These are phyloP conservation scores for Nothobranchius kuhntae DNA, from an alignment of 2,113 vertebrate species.

Conservation along the genomic window DNA sequence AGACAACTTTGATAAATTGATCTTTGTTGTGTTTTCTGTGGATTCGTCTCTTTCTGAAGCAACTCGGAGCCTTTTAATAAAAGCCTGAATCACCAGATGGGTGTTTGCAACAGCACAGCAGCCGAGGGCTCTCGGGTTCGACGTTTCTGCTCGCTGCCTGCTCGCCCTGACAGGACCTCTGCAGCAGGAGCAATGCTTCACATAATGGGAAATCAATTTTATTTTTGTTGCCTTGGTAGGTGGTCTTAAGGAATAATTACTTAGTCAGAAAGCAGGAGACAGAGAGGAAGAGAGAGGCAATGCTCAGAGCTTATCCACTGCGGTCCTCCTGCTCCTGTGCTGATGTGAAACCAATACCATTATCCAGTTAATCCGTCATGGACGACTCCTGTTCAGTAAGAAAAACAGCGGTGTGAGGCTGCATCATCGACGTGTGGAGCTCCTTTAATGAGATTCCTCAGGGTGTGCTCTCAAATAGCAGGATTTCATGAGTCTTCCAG, in stretches of 20 bases:
- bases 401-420: slow-evolving; percentile 56
- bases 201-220: slow-evolving; percentile 79
- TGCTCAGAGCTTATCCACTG: slow-evolving; percentile 63
- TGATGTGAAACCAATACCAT: slow-evolving; percentile 81
- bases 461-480: slow-evolving; percentile 54
- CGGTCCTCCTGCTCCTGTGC: slow-evolving; percentile 59
- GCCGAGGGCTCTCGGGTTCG: slow-evolving; percentile 21
- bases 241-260: slow-evolving; percentile 78
- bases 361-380: slow-evolving; percentile 68
- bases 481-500: slow-evolving; percentile 64
- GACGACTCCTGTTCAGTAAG: slow-evolving; percentile 43
- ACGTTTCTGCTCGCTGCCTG: slow-evolving; percentile 38
- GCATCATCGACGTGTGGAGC: slow-evolving; percentile 60
- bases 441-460: slow-evolving; percentile 69
- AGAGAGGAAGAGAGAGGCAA: slow-evolving; percentile 40
- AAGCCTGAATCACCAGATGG: no score
- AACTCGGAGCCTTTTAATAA: no score
- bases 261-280: slow-evolving; percentile 48
- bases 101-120: slow-evolving; percentile 6
- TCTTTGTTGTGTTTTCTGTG: no score
- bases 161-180: slow-evolving; percentile 64
- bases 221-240: slow-evolving; percentile 68
- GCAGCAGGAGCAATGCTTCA: slow-evolving; percentile 61
- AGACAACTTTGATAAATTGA: no score
- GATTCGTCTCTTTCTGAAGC: no score